Base-by-base conservation (phyloP, 2,888 invertebrate species). In the Eilema griseolum region DNA sequence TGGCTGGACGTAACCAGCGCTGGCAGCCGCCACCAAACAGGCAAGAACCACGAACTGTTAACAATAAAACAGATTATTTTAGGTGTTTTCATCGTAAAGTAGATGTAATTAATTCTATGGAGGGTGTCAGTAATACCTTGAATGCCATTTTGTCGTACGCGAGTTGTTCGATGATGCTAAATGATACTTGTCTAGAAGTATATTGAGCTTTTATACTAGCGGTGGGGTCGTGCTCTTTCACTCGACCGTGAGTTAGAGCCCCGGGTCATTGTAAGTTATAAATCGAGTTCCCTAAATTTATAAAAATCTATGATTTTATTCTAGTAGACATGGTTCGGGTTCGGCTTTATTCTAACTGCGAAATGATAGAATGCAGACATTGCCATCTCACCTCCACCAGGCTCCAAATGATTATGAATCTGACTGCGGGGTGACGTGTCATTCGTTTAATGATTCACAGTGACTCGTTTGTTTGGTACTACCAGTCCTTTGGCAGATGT, bases 201-300 rank as follows among this genome's bases (percentile, higher is more conserved):
- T 81, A 87, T 85, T 82, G 83, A 91, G 92, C 91, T 95, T 95
- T 86, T 95, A 95, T 95, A 95, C 82, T 75, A 73, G 71, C 75
- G 76, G 86, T 87, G 85, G 92, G 89, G 92, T 90, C 87, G 89
- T 91, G 93, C 93, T 94, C 94, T 94, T 94, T 94, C 94, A 94
- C 94, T 91, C 80, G 74, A 79, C 71, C 81, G 85, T 80, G 78
- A 59, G 59, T 16, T 26, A 26, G 26, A 61, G 61, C 61, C 61
- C 61, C 61, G 28, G 61, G 31, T 52, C n/a, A 52, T 52, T 52
- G n/a, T 20, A 52, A 52, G 31, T 31, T 95, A 26, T 61, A 20
- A 61, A 33, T 61, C 61, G 2, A 31, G 28, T n/a, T 61, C 61
- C 61, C 33, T 61, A 61, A 31, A 31, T 61, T n/a, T 61, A 61